phyloP scores from a whole-genome alignment of 2,797 vertebrate species.

The Synanceia verrucosa region DNA sequence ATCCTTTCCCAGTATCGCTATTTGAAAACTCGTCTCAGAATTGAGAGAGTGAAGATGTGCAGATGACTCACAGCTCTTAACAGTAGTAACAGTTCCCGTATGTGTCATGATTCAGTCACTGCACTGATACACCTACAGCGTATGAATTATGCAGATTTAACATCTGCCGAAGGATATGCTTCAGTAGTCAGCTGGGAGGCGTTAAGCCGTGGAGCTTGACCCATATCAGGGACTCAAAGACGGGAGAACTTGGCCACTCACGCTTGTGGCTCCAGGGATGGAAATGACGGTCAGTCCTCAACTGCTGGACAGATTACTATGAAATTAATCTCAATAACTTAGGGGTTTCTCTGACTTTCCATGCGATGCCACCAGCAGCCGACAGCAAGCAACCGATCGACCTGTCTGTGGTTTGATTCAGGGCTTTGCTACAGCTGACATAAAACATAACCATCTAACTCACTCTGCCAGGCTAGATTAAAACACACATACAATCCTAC shows the following conservation, averaged over 20 bases:
- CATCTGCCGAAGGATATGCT: not conserved
- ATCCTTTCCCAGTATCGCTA: not conserved
- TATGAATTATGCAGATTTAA: not conserved
- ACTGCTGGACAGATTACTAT: not conserved
- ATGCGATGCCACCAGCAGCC: not conserved
- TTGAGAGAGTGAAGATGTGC: not conserved
- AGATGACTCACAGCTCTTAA: conserved; percentile 6
- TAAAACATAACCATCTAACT: conserved; percentile 7
- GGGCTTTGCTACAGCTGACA: conserved; percentile 26
- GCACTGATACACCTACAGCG: not conserved
- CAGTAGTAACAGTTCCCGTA: conserved; percentile 13
- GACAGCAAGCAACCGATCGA: conserved; percentile 13
- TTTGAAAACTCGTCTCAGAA: not conserved
- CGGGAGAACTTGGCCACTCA: not conserved
- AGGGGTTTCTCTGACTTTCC: not conserved
- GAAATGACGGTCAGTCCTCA: no score
- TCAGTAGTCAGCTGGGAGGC: not conserved
- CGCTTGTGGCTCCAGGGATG: not conserved
- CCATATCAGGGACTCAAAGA: not conserved
- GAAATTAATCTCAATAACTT: not conserved
- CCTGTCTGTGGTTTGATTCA: conserved; percentile 3
- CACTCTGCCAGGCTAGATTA: conserved; percentile 28
- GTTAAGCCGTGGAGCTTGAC: not conserved
- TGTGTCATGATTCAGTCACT: conserved; percentile 12
- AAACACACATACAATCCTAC: conserved; percentile 10